Evolutionary conservation across 2,797 vertebrate genomes (phyloP).

Genomic region (Hippopotamyrus pictus): DNA sequence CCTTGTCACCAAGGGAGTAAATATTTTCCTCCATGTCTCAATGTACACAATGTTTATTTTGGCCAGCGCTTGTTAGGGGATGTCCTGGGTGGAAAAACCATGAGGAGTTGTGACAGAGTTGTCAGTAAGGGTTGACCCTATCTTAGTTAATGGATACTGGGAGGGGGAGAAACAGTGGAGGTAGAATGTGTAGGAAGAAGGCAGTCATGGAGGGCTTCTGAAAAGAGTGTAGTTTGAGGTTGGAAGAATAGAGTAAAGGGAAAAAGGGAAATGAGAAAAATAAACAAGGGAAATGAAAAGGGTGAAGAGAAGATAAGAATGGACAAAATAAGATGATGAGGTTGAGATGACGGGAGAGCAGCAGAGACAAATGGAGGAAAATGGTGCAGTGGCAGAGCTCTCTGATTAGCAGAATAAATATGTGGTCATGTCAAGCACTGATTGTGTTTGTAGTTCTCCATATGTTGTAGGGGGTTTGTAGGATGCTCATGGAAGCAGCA

Average conservation of each 20-base stretch:
- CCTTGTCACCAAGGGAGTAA: neutral
- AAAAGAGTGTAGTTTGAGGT: neutral
- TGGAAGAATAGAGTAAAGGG: neutral
- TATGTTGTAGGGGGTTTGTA: slow-evolving; percentile 2
- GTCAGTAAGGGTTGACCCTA: neutral
- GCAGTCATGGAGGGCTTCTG: neutral
- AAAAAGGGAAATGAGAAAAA: neutral
- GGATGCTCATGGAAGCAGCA: neutral
- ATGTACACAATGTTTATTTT: neutral
- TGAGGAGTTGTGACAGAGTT: neutral
- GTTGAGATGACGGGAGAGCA: neutral
- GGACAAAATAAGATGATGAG: neutral
- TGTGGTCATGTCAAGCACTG: neutral
- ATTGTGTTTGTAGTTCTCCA: neutral
- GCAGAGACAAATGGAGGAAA: neutral
- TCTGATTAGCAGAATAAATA: slow-evolving; percentile 2
- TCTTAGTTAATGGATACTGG: neutral
- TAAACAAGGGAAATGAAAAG: neutral
- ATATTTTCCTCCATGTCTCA: neutral
- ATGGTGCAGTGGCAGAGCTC: neutral
- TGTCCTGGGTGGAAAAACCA: neutral
- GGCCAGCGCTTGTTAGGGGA: neutral
- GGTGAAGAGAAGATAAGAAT: neutral
- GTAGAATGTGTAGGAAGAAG: neutral
- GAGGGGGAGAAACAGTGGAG: neutral